A percentile compares a stretch with the other conserved stretches of the same genome.
Evolutionary conservation across 2,888 invertebrate genomes (phyloP).

Genomic region (Leucoma salicis): DNA sequence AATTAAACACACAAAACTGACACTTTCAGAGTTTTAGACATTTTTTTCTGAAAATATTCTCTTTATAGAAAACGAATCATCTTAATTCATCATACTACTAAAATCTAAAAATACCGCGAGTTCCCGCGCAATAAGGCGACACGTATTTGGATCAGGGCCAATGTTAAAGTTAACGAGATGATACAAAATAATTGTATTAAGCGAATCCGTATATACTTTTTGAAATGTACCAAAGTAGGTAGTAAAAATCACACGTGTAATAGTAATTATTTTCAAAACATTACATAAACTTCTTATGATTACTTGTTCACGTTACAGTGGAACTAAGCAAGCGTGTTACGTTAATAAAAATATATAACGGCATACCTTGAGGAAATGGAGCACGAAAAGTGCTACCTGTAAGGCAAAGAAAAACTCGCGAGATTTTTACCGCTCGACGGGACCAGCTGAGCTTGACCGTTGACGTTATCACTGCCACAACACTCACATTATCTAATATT

Average conservation of each 20-base stretch:
- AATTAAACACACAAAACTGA: conserved; percentile 39
- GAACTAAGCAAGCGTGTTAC: conserved; percentile 35
- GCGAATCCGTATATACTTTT: conserved; percentile 16
- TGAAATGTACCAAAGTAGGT: conserved; percentile 6
- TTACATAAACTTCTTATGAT: conserved; percentile 21
- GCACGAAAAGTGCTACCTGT: conserved; percentile 71
- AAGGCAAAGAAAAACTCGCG: conserved; percentile 67
- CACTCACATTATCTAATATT: conserved; percentile 33
- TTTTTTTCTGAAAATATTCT: conserved; percentile 44
- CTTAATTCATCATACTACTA: conserved; percentile 58
- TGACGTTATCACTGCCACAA: conserved; percentile 65
- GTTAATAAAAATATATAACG: conserved; percentile 55
- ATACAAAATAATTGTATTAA: conserved; percentile 34
- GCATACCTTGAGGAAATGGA: conserved; percentile 77
- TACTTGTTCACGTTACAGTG: conserved; percentile 18
- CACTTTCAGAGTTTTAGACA: conserved; percentile 30
- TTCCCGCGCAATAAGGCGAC: conserved; percentile 77
- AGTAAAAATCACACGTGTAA: conserved; percentile 24
- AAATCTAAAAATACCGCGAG: conserved; percentile 75
- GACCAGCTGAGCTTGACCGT: conserved; percentile 79
- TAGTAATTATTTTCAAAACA: conserved; percentile 17
- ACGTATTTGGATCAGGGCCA: conserved; percentile 80
- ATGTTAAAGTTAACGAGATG: conserved; percentile 58
- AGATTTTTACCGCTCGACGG: conserved; percentile 74
- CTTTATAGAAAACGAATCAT: conserved; percentile 45